Base-by-base conservation (phyloP, 2,797 vertebrate species). In the Pangasius krempfi region DNA sequence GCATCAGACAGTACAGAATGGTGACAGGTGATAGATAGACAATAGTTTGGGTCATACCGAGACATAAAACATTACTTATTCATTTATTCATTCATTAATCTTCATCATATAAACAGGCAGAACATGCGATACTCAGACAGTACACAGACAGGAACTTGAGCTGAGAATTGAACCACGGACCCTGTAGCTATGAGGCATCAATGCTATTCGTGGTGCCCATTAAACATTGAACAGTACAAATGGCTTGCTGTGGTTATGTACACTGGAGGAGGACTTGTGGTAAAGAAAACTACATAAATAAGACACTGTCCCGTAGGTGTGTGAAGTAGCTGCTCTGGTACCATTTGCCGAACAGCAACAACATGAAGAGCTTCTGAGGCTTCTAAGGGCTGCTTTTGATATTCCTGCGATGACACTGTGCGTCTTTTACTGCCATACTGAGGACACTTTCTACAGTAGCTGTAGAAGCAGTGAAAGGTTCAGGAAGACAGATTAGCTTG, bases 401-500 rank as follows among this genome's bases (percentile, higher is more conserved):
- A 50, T 86, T 54, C 30, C 8, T n/a, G 52, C 2, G 1, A 27
- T 86, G 70, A 76, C 54, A 76, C 50, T 60, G 40, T 86, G 70
- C 52, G 75, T 54, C 60, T 87, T 85, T 85, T 58, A 85, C 68
- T 73, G 84, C 33, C 30, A 73, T 58, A 58, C 52, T 37, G 20
- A 85, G 68, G 84, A 58, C 68, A 85, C 33, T 40, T 85, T 85
- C 20, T 85, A 27, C 84, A 40, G 84, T 73, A 44, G 22, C 68
- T 72, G 62, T 56, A 68, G 85, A 79, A 79, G 73, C 85, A 22
- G n/a, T 62, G 54, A 83, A 83, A 47, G 44, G 40, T 84, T 54
- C 56, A 75, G 40, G 56, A 83, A 72, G 64, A 79, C 37, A 40
- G 70, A 50, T 84, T 75, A 50, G 25, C 64, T 50, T 76, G 70